phyloP scores from a whole-genome alignment of 2,113 vertebrate species.

The Tychaedon coryphoeus region DNA sequence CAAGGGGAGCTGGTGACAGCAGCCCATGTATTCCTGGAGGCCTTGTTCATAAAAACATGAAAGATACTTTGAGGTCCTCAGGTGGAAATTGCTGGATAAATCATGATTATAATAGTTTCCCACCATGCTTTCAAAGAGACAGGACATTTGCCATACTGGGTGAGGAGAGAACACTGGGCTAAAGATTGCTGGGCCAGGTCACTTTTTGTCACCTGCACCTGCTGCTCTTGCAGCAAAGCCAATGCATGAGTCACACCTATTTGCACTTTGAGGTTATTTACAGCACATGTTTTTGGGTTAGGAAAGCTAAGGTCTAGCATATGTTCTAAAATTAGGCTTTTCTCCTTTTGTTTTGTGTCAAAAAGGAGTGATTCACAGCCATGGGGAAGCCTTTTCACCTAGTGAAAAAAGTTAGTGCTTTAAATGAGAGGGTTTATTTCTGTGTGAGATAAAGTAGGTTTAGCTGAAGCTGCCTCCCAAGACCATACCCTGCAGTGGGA shows the following conservation, averaged over 20 bases:
- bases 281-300: neutral
- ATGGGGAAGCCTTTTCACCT: neutral
- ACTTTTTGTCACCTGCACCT: neutral
- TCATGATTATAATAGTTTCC: neutral
- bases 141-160: neutral
- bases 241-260: neutral
- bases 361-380: neutral
- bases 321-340: slow-evolving; percentile 13
- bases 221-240: neutral
- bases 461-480: neutral
- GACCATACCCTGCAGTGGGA: neutral
- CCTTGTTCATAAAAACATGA: neutral
- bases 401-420: neutral
- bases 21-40: neutral
- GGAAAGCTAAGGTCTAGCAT: neutral
- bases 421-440: neutral
- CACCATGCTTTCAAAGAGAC: fast-evolving
- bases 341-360: neutral
- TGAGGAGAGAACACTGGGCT: neutral
- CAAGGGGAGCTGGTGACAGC: neutral
- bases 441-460: neutral
- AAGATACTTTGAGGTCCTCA: neutral
- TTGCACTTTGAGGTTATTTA: slow-evolving; percentile 18
- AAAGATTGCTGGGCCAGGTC: neutral
- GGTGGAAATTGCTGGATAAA: neutral